Base-by-base conservation (phyloP, 1,140 invertebrate species). In the Scaptomyza montana region DNA sequence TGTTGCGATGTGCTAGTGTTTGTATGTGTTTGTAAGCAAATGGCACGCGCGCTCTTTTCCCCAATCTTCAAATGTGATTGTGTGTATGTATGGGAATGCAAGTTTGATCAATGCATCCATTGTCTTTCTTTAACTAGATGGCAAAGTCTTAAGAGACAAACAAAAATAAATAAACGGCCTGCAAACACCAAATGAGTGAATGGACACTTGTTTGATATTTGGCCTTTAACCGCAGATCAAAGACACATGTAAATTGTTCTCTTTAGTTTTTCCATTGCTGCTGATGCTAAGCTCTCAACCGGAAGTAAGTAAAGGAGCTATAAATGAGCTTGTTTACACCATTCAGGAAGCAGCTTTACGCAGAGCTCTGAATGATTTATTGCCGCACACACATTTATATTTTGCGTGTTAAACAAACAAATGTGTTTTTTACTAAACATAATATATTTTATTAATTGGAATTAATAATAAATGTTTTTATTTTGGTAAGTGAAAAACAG, bases 81-180 rank as follows among this genome's bases (percentile, higher is more conserved):
- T 55, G 43, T 39, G 50, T 45, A 41, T 64, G 51, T 25, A 28
- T 55, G 41, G 43, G 54, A 39, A 51, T 66, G 53, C 75, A 55
- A 59, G 74, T 77, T 80, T 77, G 73, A 77, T 81, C 73, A 69
- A 80, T 73, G 55, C 64, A 76, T 49, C 45, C 4, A 53, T 56
- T 6, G 59, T 65, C 51, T 62, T 36, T 25, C 33, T 49, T 46
- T 50, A 25, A 25, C 36, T 64, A 71, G 49, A 75, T 67, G 67
- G 60, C 67, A 64, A 74, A 63, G 72, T 74, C 59, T 63, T 70
- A 61, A 54, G 53, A 68, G 13, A 65, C 33, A 33, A 13, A 59
- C 46, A 59, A 59, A 59, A 64, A 59, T 4, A 59, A 66, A 53
- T 53, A 64, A 70, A 28, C 16, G 16, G 16, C 16, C 16, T 16